Evolutionary conservation across 1,140 invertebrate species (phyloP).

Genomic region (Drosophila virilis): DNA sequence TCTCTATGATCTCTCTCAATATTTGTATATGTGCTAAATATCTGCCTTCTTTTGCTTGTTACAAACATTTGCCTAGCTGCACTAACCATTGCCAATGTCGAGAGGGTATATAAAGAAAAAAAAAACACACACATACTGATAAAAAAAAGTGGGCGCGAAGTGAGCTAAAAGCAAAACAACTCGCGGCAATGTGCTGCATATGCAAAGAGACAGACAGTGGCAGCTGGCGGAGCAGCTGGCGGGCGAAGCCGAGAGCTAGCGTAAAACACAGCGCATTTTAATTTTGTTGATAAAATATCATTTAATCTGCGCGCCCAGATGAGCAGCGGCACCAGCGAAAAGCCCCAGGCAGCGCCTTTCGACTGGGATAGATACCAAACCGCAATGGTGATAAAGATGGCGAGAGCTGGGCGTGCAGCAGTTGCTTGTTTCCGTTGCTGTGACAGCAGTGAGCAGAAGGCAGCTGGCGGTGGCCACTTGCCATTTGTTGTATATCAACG

Average conservation of each 20-base stretch:
- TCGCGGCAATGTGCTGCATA: slow-evolving; percentile 25
- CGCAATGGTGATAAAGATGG: slow-evolving; percentile 40
- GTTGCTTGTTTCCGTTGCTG: slow-evolving; percentile 33
- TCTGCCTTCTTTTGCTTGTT: no score
- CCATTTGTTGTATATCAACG: slow-evolving; percentile 42
- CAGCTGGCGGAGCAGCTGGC: slow-evolving; percentile 29
- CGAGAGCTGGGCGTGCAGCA: slow-evolving; percentile 2
- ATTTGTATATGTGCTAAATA: no score
- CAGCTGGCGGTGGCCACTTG: slow-evolving; percentile 24
- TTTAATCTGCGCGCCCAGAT: slow-evolving; percentile 63
- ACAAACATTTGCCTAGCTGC: no score
- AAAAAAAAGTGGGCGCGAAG: neutral
- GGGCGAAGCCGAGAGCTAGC: slow-evolving; percentile 1
- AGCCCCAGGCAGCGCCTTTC: slow-evolving; percentile 2
- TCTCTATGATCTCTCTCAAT: no score
- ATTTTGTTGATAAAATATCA: slow-evolving; percentile 77
- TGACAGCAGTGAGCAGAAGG: slow-evolving; percentile 27
- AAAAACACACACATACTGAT: neutral
- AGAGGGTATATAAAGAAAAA: neutral
- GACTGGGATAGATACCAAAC: slow-evolving; percentile 24
- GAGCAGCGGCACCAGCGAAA: slow-evolving; percentile 14
- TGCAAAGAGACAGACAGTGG: slow-evolving; percentile 20
- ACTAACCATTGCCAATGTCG: neutral
- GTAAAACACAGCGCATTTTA: slow-evolving; percentile 57
- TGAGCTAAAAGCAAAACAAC: slow-evolving; percentile 21